phyloP scores from a whole-genome alignment of 2,888 invertebrate species.

The Omphaloscelis lunosa region DNA sequence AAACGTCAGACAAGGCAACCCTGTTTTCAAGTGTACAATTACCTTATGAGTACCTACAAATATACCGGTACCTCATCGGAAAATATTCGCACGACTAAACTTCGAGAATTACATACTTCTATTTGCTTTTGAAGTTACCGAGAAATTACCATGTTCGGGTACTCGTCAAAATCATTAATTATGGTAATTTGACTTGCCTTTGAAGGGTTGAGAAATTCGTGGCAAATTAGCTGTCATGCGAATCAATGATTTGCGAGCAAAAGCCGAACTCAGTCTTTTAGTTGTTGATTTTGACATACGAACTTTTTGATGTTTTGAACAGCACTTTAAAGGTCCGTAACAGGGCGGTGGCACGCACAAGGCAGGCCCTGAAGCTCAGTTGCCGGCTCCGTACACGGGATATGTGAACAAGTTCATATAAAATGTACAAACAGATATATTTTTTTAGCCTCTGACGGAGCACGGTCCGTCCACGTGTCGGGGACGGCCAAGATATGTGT shows the following conservation, averaged over 20 bases:
- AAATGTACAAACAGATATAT: not conserved
- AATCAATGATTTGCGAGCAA: not conserved
- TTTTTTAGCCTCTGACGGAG: not conserved
- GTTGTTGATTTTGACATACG: not conserved
- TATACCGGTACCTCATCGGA: constrained; percentile 1
- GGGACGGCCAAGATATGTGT: not conserved
- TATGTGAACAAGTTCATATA: not conserved
- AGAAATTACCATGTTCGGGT: constrained; percentile 28
- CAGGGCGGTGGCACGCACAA: not conserved
- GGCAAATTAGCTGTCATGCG: constrained; percentile 27
- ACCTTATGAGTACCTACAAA: constrained; percentile 6
- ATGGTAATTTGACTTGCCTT: constrained; percentile 38
- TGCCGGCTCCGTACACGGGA: not conserved
- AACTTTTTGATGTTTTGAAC: not conserved
- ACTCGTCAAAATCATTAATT: constrained; percentile 39
- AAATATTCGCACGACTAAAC: constrained; percentile 12
- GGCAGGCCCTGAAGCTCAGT: not conserved
- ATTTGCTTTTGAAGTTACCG: constrained; percentile 7
- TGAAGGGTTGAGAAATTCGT: not conserved
- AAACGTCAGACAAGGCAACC: not conserved
- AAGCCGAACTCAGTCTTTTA: not conserved
- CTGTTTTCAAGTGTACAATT: not conserved
- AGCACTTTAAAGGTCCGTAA: not conserved
- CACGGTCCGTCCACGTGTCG: too few relatives aligned
- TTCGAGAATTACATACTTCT: not conserved